Evolutionary conservation across 2,888 invertebrate species (phyloP).

Genomic region (Polietes domitor): DNA sequence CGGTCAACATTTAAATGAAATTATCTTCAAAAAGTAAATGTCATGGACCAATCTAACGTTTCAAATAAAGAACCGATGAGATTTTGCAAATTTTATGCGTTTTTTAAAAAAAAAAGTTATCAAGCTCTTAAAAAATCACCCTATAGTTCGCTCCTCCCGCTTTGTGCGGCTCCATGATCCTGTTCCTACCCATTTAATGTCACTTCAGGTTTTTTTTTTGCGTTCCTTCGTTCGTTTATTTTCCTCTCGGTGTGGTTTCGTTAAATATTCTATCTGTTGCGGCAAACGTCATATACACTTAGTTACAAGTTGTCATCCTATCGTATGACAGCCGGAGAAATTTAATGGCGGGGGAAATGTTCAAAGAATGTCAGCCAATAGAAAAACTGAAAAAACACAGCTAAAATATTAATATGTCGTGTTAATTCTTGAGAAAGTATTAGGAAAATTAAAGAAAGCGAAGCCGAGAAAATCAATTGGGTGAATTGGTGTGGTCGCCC

Average conservation of each 20-base stretch:
- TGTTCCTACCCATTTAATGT: not conserved
- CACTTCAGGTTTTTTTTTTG: conserved; percentile 20
- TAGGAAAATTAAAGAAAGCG: conserved; percentile 60
- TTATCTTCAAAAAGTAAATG: no score
- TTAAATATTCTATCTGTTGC: conserved; percentile 67
- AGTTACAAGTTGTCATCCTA: conserved; percentile 64
- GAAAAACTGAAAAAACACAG: conserved; percentile 40
- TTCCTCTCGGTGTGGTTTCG: conserved; percentile 58
- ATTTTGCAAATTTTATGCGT: no score
- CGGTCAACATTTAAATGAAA: no score
- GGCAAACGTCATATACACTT: conserved; percentile 66
- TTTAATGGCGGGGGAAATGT: conserved; percentile 42
- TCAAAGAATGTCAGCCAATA: conserved; percentile 50
- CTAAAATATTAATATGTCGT: conserved; percentile 66
- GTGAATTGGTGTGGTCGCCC: no score
- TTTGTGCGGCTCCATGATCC: not conserved
- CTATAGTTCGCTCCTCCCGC: not conserved
- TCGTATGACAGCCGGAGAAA: conserved; percentile 22
- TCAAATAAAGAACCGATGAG: no score
- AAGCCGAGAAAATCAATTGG: conserved; percentile 12
- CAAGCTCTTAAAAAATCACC: no score
- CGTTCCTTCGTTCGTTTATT: conserved; percentile 24
- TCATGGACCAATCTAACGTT: no score
- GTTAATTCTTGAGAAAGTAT: conserved; percentile 63
- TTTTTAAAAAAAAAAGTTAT: no score